phyloP scores from a whole-genome alignment of 2,888 invertebrate genomes.

The Adelphocoris suturalis region DNA sequence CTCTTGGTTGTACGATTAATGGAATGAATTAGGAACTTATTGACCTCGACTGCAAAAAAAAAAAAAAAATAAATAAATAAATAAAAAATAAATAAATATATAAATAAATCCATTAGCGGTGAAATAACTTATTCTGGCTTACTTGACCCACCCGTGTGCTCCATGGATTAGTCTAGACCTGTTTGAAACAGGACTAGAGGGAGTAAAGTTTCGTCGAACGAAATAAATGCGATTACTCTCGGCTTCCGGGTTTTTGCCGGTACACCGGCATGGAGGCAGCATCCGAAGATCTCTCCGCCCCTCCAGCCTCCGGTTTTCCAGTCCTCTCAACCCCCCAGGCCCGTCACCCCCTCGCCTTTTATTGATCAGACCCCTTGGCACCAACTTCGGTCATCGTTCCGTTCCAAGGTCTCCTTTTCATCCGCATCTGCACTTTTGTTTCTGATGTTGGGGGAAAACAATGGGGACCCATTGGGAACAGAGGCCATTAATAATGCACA shows the following conservation, averaged over 20 bases:
- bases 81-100: too few relatives aligned
- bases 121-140: too few relatives aligned
- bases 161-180: too few relatives aligned
- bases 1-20: too few relatives aligned
- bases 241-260: constrained; percentile 7
- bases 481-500: constrained; percentile 22
- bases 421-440: constrained; percentile 55
- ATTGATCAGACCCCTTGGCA: constrained; percentile 67
- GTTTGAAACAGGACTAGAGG: too few relatives aligned
- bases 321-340: neutral
- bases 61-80: too few relatives aligned
- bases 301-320: neutral
- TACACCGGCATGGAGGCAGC: constrained; percentile 10
- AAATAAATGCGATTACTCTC: neutral
- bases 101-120: too few relatives aligned
- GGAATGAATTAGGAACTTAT: too few relatives aligned
- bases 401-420: constrained; percentile 66
- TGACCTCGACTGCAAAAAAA: too few relatives aligned
- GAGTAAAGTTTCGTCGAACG: neutral
- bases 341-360: constrained; percentile 33
- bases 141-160: too few relatives aligned
- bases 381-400: constrained; percentile 66
- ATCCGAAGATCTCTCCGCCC: constrained; percentile 42
- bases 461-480: neutral
- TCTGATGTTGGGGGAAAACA: constrained; percentile 20